Base-by-base conservation (phyloP, 2,888 invertebrate species). In the Augochlorella aurata region DNA sequence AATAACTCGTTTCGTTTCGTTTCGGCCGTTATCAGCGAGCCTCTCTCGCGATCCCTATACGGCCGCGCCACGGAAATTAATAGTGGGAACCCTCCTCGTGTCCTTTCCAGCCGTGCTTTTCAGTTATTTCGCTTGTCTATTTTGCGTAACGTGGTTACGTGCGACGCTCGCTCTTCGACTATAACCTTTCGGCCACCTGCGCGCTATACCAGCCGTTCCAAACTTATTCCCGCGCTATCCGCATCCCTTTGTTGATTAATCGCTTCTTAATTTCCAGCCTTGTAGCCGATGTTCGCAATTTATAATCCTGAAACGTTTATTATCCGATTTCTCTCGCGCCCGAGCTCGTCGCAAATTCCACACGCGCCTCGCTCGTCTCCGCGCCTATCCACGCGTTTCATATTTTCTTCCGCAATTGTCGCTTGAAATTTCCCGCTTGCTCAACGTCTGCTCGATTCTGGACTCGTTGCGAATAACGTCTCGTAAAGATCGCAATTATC, bases 1-100 rank as follows among this genome's bases (percentile, higher is more conserved):
- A 72, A 21, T 68, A 68, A 69, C 76, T 50, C 0, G 49, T 50
- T 66, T 52, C 0, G 49, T 50, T 66, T 52, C 70, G 24, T 63
- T 52, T 45, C 24, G 3, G 4, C 18, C 66, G 68, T 49, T 65
- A 69, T 81, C 52, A 52, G 5, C 24, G 61, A 58, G 58, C 58
- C 58, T 24, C 38, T 50, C 47, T 72, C 61, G 67, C 68, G 50
- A 21, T 50, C 52, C 44, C 65, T 12, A 7, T 49, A 16, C 18
- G 50, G 18, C 18, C 38, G 38, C 38, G 38, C 38, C 38, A 38
- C 3, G 38, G 44, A 44, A 44, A 65, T 65, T 44, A 65, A 65
- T 65, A 65, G 65, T 44, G 65, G 44, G 65, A 65, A 65, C 44
- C 38, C 44, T 58, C 24, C 7, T 9, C 16, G 38, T 65, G 38